Evolutionary conservation across 2,797 vertebrate genomes (phyloP), one percentile per base, ranked within the genome.

Genomic region (Miichthys miiuy): DNA sequence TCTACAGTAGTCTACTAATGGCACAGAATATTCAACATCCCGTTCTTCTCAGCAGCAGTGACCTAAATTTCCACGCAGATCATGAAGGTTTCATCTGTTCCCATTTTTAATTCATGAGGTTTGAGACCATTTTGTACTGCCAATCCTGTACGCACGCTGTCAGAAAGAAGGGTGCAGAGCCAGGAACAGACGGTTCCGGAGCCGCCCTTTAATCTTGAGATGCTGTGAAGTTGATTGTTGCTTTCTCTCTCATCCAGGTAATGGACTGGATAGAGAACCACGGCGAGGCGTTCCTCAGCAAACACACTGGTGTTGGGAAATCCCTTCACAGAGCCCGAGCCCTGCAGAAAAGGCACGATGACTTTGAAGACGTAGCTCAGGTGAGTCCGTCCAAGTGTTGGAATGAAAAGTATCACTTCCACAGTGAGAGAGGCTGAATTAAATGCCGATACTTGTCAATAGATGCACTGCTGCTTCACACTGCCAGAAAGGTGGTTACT

Each of bases 181-280:
- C 34, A 50, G 7, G 55, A 64, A 18, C 6, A 52, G 30, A 34
- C 25, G 50, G 13, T 34, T 51, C 48, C 20, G 54, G 25, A 64
- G 57, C n/a, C 50, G 47, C 70, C 25, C 46, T 78, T 55, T 52
- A 48, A 71, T 63, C 44, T 27, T 38, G 5, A 20, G 34, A 20
- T 23, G 69, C 17, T 27, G 38, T 54, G 23, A 48, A 17, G 30
- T 14, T 58, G 51, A 42, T 73, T 9, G 6, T 3, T 46, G 23
- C 48, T 52, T 51, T 51, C 12, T 12, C 42, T 54, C 34, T 69
- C 9, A 0, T 68, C 5, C 83, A 99, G 98, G 98, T 99, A 75
- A 93, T 99, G 94, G 98, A 99, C 90, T 99, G 98, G 98, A 99
- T 99, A 21, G 97, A 99, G 88, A 99, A 99, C 93, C 98, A 99